Base-by-base conservation (phyloP, 2,888 invertebrate genomes). In the Archaeoteleia sp. region DNA sequence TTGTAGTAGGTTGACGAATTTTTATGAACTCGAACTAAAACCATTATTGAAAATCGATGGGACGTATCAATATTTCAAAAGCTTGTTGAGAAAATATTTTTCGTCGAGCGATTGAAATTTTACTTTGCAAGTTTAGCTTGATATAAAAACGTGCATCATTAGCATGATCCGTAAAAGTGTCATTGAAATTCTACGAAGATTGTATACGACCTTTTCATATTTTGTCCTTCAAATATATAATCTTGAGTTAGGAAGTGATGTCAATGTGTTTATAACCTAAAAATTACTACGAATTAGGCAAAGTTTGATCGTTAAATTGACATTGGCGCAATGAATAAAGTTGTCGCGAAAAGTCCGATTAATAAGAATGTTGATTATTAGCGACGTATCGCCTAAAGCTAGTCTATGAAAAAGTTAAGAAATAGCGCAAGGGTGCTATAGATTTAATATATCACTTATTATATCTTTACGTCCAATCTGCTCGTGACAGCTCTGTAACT, bases 371-470 rank as follows among this genome's bases (percentile, higher is more conserved):
- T 13, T 14, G 32, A 45, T 40, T 15, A 58, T 66, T 66, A 54
- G 32, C 58, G 25, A 46, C 5, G 17, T 15, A 55, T 60, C 43
- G 60, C 60, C 42, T 23, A 30, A 10, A 46, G 39, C 54, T 37
- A 37, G 53, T 40, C 53, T 48, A 42, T 39, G 48, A 54, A 55
- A 54, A 54, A 23, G 32, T 10, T 14, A 35, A 51, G 61, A 55
- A 55, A 61, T 54, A 48, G 53, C 60, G 32, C 46, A 55, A 46
- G 46, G 58, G 55, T 63, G 39, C 20, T 34, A 49, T 15, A 35
- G 51, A 54, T 81, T 78, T 77, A 80, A 82, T 80, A 82, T 81
- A 79, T 82, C 75, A 79, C 78, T 78, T 79, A 80, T 78, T 81
- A 80, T 80, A 81, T 81, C 82, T 79, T 78, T 69, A 43, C 62